Percentiles rank a stretch among this genome's conserved stretches.
phyloP scores from a whole-genome alignment of 1,140 invertebrate genomes.

The Diuraphis noxia region DNA sequence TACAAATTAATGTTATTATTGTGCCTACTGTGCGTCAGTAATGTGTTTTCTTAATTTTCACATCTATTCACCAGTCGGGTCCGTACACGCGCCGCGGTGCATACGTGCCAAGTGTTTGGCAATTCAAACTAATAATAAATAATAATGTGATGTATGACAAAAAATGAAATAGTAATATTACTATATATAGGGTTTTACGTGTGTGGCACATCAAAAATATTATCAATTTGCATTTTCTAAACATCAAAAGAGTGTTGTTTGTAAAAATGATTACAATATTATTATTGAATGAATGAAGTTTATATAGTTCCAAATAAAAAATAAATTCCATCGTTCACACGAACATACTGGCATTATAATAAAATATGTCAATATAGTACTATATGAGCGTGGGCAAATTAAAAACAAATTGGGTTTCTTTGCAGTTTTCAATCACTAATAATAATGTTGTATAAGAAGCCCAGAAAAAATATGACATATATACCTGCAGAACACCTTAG shows the following conservation, averaged over 20 bases:
- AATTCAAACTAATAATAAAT: background rate
- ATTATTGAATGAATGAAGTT: background rate
- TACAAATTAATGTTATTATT: background rate
- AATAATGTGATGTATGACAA: background rate
- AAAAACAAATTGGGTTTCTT: background rate
- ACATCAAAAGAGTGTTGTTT: background rate
- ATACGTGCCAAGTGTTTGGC: background rate
- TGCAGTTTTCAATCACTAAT: no score
- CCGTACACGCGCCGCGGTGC: background rate
- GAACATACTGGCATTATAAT: no score
- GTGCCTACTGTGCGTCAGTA: background rate
- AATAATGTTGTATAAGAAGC: no score
- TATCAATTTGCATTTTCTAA: background rate
- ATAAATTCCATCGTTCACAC: background rate
- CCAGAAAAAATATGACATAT: no score
- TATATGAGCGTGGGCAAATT: background rate
- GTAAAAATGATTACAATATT: background rate
- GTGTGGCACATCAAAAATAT: background rate
- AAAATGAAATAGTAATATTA: background rate
- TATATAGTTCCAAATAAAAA: background rate
- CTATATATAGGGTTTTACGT: background rate
- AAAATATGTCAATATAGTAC: background rate
- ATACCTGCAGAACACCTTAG: no score
- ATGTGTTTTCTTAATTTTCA: background rate
- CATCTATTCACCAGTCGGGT: background rate